phyloP scores from a whole-genome alignment of 2,888 invertebrate genomes.

The Nudaria mundana region DNA sequence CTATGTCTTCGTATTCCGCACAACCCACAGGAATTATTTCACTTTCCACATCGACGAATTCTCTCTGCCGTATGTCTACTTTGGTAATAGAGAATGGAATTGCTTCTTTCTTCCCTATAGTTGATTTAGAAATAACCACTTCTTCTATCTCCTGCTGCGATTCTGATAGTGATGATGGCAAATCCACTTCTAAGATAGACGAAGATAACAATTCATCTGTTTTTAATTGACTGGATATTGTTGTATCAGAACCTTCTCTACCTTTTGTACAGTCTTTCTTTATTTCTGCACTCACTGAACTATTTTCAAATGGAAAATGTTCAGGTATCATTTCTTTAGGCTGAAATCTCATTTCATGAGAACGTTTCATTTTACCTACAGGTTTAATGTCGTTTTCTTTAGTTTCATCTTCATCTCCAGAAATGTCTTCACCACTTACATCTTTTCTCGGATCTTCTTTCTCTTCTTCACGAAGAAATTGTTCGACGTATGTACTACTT shows the following conservation, averaged over 20 bases:
- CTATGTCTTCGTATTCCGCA: conserved; percentile 67
- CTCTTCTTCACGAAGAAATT: conserved; percentile 69
- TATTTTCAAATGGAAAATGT: conserved; percentile 62
- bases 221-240: conserved; percentile 71
- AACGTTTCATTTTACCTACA: conserved; percentile 91
- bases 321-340: conserved; percentile 81
- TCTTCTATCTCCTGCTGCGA: conserved; percentile 53
- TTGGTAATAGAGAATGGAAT: conserved; percentile 65
- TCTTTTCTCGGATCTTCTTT: conserved; percentile 66
- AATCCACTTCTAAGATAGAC: conserved; percentile 70
- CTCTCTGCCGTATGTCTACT: conserved; percentile 59
- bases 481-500: conserved; percentile 81
- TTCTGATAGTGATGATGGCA: conserved; percentile 58
- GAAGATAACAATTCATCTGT: conserved; percentile 70
- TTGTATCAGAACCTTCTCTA: conserved; percentile 67
- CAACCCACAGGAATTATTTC: conserved; percentile 74
- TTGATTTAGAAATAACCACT: conserved; percentile 38
- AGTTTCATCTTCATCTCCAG: conserved; percentile 80
- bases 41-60: conserved; percentile 73
- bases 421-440: conserved; percentile 74
- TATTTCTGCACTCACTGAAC: conserved; percentile 66
- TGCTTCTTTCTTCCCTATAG: conserved; percentile 46
- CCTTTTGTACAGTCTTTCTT: conserved; percentile 69
- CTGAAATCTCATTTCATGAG: conserved; percentile 94
- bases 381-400: conserved; percentile 77